phyloP scores from a whole-genome alignment of 1,140 invertebrate species.

The Lordiphosa mommai region DNA sequence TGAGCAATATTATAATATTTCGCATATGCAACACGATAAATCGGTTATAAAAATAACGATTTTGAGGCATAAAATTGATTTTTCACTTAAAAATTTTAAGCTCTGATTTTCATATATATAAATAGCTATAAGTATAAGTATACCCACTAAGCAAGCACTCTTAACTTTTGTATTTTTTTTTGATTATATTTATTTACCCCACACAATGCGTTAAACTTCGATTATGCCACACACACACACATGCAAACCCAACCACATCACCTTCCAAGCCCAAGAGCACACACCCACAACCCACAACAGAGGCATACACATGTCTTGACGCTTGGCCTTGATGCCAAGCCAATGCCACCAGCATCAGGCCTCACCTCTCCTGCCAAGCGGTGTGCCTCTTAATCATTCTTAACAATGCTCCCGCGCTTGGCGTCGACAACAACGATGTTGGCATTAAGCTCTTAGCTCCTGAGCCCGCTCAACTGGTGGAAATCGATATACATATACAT shows the following conservation, averaged over 20 bases:
- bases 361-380: conserved; percentile 24
- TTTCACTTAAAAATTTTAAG: too few relatives aligned
- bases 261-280: background rate
- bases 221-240: conserved; percentile 34
- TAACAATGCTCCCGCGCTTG: conserved; percentile 41
- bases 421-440: conserved; percentile 25
- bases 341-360: conserved; percentile 5
- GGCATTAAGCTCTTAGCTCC: conserved; percentile 30
- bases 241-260: background rate
- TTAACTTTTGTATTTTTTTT: conserved; percentile 19
- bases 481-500: conserved; percentile 57
- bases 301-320: conserved; percentile 29
- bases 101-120: background rate
- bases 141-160: background rate
- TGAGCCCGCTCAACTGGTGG: conserved; percentile 60
- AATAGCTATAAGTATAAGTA: background rate
- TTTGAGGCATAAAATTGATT: too few relatives aligned
- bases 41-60: too few relatives aligned
- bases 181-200: conserved; percentile 11
- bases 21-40: too few relatives aligned
- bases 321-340: conserved; percentile 60
- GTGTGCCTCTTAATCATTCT: conserved; percentile 66
- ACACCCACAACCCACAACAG: conserved; percentile 16
- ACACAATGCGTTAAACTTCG: conserved; percentile 44
- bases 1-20: too few relatives aligned